Evolutionary conservation across 1,140 invertebrate genomes (phyloP).

Genomic region (Watersipora subatra): DNA sequence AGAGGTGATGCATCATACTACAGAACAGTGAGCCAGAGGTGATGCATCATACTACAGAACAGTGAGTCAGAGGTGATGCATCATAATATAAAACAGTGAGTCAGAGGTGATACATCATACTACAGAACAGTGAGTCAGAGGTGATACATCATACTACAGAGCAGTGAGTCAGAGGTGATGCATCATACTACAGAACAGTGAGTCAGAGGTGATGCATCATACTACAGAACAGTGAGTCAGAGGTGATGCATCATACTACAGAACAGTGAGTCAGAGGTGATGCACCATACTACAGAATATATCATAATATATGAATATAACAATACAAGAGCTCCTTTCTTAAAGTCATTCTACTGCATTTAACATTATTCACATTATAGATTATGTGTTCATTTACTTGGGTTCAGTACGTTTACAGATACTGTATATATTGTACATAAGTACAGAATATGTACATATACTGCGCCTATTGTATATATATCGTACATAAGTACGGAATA

Average conservation of each 20-base stretch:
- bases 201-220: background rate
- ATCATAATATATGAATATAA: background rate
- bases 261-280: no score
- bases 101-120: no score
- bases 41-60: background rate
- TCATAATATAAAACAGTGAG: constrained; percentile 52
- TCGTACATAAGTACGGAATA: background rate
- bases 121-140: constrained; percentile 8
- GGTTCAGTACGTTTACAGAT: background rate
- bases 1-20: background rate
- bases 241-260: background rate
- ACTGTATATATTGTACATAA: background rate
- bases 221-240: background rate
- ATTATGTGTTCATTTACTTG: background rate
- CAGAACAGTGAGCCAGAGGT: background rate
- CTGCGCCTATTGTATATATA: background rate
- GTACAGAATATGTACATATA: background rate
- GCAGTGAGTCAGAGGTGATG: background rate
- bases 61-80: no score
- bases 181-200: background rate
- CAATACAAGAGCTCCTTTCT: background rate
- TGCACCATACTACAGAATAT: background rate
- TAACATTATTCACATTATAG: background rate
- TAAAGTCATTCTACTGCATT: background rate
- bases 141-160: background rate